Percentiles rank a stretch among this genome's conserved stretches.
Conservation (phyloP, 2,888 invertebrate species). For the Apamea crenata region DNA sequence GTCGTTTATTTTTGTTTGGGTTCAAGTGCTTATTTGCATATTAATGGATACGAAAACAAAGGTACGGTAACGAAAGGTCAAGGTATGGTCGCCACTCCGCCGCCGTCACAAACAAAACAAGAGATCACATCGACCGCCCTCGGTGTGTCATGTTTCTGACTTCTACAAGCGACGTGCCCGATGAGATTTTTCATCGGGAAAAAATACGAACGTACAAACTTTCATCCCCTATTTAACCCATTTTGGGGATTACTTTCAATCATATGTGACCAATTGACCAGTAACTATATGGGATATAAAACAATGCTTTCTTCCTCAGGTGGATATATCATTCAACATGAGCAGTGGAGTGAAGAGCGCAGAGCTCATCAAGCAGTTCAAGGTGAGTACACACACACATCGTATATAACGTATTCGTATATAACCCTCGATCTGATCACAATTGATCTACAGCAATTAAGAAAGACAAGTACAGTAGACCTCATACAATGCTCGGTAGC, state of each 20-base stretch:
- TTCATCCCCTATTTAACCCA: neutral
- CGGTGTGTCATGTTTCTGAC: neutral
- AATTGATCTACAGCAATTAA: neutral
- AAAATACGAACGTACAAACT: neutral
- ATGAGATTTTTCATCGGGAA: neutral
- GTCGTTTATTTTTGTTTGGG: neutral
- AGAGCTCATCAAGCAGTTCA: constrained; percentile 97
- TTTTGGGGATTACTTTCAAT: neutral
- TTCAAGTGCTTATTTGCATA: neutral
- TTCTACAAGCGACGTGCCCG: neutral
- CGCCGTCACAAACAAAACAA: neutral
- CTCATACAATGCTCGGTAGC: neutral
- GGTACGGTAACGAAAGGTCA: constrained; percentile 4
- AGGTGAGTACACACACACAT: constrained; percentile 82
- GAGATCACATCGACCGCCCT: neutral
- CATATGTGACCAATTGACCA: neutral
- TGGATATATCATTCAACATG: constrained; percentile 99
- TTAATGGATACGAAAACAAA: neutral
- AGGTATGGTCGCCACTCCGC: neutral
- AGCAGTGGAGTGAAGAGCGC: constrained; percentile 99
- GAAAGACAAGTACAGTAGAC: too few species aligned
- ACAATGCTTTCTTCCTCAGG: constrained; percentile 72
- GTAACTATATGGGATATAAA: neutral
- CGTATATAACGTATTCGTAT: neutral
- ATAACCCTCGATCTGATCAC: neutral